Conservation (phyloP, 2,113 vertebrate genomes). For the Pelobates fuscus region DNA sequence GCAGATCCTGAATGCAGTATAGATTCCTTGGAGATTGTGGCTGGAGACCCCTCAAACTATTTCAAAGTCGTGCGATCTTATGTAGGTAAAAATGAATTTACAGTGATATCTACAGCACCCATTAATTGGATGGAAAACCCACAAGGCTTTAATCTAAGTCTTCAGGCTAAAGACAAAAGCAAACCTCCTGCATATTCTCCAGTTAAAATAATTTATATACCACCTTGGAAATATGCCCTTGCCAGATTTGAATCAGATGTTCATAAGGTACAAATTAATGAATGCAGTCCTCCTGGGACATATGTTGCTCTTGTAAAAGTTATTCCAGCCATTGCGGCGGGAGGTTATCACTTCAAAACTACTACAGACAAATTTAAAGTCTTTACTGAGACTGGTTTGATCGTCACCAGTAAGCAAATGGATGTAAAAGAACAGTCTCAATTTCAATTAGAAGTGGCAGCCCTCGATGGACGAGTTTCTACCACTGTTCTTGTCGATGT, state of each 20-base stretch:
- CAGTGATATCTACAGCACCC: constrained; percentile 79
- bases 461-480: constrained; percentile 67
- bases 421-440: constrained; percentile 75
- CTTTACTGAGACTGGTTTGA: constrained; percentile 79
- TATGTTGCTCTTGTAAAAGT: constrained; percentile 77
- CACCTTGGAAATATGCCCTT: constrained; percentile 66
- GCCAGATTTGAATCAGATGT: constrained; percentile 77
- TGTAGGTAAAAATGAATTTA: constrained; percentile 75
- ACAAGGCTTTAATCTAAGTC: constrained; percentile 86
- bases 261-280: constrained; percentile 81
- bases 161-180: constrained; percentile 81
- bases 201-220: constrained; percentile 76
- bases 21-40: constrained; percentile 78
- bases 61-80: constrained; percentile 82
- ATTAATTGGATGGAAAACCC: constrained; percentile 80
- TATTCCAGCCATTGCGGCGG: constrained; percentile 62
- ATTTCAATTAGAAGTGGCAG: constrained; percentile 82
- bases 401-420: constrained; percentile 76
- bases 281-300: constrained; percentile 84
- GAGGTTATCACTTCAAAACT: constrained; percentile 78
- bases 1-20: constrained; percentile 65
- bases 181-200: constrained; percentile 73
- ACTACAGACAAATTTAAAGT: constrained; percentile 82
- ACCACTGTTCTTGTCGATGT: constrained; percentile 76
- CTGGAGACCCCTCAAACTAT: constrained; percentile 78